phyloP scores from a whole-genome alignment of 2,888 invertebrate genomes.

The Cosmia pyralina region DNA sequence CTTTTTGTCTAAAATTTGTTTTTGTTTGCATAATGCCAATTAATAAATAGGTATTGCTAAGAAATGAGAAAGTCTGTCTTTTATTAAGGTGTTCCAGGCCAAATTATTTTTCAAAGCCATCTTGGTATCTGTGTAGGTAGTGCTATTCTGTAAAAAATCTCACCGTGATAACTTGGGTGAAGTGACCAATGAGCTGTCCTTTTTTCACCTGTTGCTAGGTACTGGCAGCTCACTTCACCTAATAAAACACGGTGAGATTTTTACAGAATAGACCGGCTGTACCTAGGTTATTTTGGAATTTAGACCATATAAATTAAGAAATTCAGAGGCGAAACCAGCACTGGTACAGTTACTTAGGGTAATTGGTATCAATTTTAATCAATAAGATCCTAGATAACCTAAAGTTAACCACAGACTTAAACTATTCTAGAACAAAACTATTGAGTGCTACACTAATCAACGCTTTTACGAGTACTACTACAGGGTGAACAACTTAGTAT shows the following conservation, averaged over 20 bases:
- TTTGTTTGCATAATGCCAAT: not conserved
- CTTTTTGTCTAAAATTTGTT: not conserved
- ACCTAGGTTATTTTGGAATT: not conserved
- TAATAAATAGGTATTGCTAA: no score
- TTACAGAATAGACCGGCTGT: no score
- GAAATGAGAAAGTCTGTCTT: not conserved
- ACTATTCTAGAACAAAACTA: slow-evolving; percentile 3
- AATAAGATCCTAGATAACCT: slow-evolving; percentile 5
- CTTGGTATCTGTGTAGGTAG: not conserved
- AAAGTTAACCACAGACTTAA: not conserved
- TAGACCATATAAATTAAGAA: not conserved
- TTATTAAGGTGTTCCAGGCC: not conserved
- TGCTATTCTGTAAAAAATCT: no score
- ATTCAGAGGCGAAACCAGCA: not conserved
- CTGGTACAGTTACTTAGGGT: no score
- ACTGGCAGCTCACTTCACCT: no score
- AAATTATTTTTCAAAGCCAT: not conserved
- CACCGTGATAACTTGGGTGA: no score
- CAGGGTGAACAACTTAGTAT: no score
- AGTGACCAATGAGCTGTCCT: no score
- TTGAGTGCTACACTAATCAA: not conserved
- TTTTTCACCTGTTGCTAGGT: no score
- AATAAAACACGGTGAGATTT: no score
- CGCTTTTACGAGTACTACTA: no score
- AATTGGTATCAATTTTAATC: slow-evolving; percentile 20